These are phyloP conservation scores for Colletes collaris DNA, from an alignment of 2,888 invertebrate genomes.

Conservation along the genomic window DNA sequence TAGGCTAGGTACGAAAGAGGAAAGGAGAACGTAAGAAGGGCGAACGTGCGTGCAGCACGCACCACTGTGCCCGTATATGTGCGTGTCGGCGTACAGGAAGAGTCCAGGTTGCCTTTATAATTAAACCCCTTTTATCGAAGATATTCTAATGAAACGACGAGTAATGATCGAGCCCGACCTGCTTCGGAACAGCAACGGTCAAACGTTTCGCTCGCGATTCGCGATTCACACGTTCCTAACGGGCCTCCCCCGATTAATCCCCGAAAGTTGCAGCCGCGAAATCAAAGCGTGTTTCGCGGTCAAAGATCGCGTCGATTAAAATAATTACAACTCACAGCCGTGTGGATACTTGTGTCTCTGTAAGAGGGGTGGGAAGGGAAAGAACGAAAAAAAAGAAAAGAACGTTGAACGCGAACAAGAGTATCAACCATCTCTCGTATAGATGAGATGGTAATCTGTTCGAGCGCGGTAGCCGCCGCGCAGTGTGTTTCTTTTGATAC, in stretches of 20 bases:
- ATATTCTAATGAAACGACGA: constrained; percentile 79
- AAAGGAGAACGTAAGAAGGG: constrained; percentile 32
- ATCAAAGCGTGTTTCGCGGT: constrained; percentile 31
- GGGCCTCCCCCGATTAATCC: constrained; percentile 2
- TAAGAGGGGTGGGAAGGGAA: background rate
- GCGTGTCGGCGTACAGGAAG: constrained; percentile 72
- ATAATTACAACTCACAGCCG: constrained; percentile 47
- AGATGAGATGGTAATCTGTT: constrained; percentile 50
- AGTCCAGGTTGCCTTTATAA: constrained; percentile 74
- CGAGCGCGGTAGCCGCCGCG: constrained; percentile 43
- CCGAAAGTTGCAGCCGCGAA: background rate
- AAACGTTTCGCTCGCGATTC: constrained; percentile 13
- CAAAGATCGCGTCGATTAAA: constrained; percentile 53
- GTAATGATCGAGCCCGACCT: constrained; percentile 73
- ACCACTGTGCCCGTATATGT: constrained; percentile 80
- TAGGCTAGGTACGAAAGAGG: constrained; percentile 1
- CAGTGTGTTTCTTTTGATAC: constrained; percentile 47
- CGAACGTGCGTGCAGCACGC: constrained; percentile 73
- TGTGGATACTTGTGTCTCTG: constrained; percentile 21
- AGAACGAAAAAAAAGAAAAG: too few species aligned
- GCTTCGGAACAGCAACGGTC: constrained; percentile 28
- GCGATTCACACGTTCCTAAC: background rate
- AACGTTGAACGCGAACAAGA: constrained; percentile 35
- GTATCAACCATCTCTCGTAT: constrained; percentile 25
- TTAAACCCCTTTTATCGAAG: constrained; percentile 78